phyloP scores from a whole-genome alignment of 2,113 vertebrate species.

The Colinus virginianus region DNA sequence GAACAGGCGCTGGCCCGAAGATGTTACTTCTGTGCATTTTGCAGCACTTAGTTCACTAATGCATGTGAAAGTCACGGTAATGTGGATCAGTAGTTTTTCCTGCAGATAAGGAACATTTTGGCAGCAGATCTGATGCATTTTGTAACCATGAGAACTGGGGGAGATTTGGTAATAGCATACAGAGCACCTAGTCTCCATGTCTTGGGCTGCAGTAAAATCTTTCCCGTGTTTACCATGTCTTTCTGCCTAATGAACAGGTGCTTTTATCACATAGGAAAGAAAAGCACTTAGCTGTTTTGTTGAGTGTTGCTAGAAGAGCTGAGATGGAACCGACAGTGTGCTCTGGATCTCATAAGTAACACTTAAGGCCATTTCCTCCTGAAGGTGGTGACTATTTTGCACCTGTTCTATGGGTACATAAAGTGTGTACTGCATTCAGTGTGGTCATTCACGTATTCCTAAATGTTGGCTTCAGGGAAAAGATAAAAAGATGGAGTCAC shows the following conservation, averaged over 20 bases:
- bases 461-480: not conserved
- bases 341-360: not conserved
- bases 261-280: not conserved
- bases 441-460: not conserved
- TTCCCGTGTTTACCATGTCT: not conserved
- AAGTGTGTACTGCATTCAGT: not conserved
- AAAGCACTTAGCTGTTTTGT: not conserved
- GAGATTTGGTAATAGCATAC: not conserved
- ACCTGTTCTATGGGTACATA: not conserved
- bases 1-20: not conserved
- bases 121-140: not conserved
- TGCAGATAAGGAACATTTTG: not conserved
- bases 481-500: not conserved
- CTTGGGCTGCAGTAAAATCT: not conserved
- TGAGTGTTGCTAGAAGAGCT: not conserved
- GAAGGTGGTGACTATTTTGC: not conserved
- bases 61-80: not conserved
- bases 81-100: not conserved
- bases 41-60: constrained; percentile 21
- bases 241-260: not conserved
- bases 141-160: not conserved
- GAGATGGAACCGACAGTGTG: not conserved
- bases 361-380: not conserved
- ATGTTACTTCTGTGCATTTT: not conserved
- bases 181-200: not conserved